These are phyloP conservation scores for Sinella curviseta DNA, from an alignment of 1,140 invertebrate genomes.

Conservation along the genomic window DNA sequence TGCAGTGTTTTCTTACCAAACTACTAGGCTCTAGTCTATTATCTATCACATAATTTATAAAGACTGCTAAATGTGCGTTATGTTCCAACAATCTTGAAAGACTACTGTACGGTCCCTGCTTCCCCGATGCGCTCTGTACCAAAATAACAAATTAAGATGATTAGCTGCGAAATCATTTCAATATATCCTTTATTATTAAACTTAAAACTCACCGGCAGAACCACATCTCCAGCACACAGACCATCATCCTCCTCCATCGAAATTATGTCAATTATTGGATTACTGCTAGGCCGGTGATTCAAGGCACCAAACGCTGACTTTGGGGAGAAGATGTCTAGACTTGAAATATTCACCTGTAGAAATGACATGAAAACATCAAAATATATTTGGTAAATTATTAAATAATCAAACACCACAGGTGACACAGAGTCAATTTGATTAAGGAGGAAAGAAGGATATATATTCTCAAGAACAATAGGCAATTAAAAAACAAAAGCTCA, in stretches of 20 bases:
- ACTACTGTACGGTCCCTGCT: slow-evolving; percentile 78
- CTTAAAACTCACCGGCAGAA: not conserved
- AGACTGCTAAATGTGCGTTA: slow-evolving; percentile 81
- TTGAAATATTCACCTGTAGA: slow-evolving; percentile 36
- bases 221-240: not conserved
- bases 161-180: not conserved
- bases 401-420: no score
- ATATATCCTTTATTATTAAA: not conserved
- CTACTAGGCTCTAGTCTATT: slow-evolving; percentile 78
- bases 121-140: slow-evolving; percentile 65
- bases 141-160: slow-evolving; percentile 43
- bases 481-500: not conserved
- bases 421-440: no score
- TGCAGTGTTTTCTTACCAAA: slow-evolving; percentile 59
- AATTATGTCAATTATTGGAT: slow-evolving; percentile 64
- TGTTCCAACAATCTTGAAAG: slow-evolving; percentile 69
- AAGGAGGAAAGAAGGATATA: no score
- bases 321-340: slow-evolving; percentile 38
- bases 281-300: not conserved
- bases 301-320: slow-evolving; percentile 30
- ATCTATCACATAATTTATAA: slow-evolving; percentile 82
- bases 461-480: no score
- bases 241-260: slow-evolving; percentile 90
- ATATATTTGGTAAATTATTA: not conserved
- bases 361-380: not conserved